These are phyloP conservation scores for Entomyzon cyanotis DNA, from an alignment of 2,113 vertebrate genomes.

Conservation along the genomic window DNA sequence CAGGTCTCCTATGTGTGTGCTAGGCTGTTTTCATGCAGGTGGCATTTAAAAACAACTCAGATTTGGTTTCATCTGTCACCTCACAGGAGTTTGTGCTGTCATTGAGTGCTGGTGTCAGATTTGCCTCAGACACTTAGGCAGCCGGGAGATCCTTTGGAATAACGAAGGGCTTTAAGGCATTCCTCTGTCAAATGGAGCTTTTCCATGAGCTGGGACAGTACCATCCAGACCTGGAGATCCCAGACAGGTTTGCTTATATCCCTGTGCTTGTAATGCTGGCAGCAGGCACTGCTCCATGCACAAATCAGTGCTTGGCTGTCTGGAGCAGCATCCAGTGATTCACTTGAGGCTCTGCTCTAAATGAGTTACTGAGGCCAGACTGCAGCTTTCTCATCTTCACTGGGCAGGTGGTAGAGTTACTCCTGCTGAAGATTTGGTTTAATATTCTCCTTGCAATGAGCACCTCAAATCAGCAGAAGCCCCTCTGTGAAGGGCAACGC, in stretches of 20 bases:
- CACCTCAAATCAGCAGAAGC: background rate
- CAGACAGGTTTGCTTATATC: background rate
- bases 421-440: background rate
- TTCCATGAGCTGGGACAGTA: background rate
- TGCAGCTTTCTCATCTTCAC: background rate
- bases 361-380: background rate
- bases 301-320: background rate
- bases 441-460: background rate
- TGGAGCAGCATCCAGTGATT: background rate
- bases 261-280: background rate
- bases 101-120: background rate
- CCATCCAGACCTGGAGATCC: background rate
- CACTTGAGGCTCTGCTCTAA: background rate
- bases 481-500: background rate
- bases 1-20: background rate
- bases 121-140: background rate
- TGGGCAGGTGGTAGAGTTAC: accelerated
- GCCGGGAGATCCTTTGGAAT: background rate
- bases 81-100: background rate
- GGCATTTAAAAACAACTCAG: background rate
- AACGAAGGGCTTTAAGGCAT: background rate
- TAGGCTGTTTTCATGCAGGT: background rate
- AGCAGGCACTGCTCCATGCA: accelerated
- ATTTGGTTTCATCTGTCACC: background rate
- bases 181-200: background rate